phyloP scores from a whole-genome alignment of 2,888 invertebrate genomes.

The Tetragonisca angustula region DNA sequence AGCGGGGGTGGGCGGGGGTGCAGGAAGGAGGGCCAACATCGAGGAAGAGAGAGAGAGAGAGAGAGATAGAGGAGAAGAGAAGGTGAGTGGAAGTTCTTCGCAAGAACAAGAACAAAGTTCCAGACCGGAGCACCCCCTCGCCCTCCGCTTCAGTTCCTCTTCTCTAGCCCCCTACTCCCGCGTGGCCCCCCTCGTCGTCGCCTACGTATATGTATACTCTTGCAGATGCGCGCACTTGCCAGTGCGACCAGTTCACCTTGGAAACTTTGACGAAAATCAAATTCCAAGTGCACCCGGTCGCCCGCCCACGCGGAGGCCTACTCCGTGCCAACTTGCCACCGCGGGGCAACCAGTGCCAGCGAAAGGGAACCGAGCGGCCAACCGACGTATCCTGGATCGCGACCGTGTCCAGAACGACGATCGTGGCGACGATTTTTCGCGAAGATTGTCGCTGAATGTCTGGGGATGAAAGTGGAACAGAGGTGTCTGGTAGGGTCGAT shows the following conservation, averaged over 20 bases:
- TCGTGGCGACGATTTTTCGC: not conserved
- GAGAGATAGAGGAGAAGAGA: slow-evolving; percentile 49
- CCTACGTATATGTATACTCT: slow-evolving; percentile 69
- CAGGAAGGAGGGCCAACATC: slow-evolving; percentile 37
- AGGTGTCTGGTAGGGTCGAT: not conserved
- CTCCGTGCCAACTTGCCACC: slow-evolving; percentile 23
- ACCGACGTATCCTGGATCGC: not conserved
- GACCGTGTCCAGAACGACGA: not conserved
- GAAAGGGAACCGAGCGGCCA: not conserved
- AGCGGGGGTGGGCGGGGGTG: slow-evolving; percentile 36
- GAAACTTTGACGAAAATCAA: slow-evolving; percentile 79
- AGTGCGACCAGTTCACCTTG: slow-evolving; percentile 78
- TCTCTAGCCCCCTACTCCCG: slow-evolving; percentile 43
- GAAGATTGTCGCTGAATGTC: too few species aligned
- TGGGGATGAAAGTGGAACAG: not conserved
- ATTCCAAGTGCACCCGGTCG: slow-evolving; percentile 70
- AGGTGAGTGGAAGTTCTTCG: slow-evolving; percentile 81
- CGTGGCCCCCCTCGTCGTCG: slow-evolving; percentile 68
- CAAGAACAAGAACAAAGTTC: slow-evolving; percentile 84
- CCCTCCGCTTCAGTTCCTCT: slow-evolving; percentile 49
- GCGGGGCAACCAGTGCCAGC: slow-evolving; percentile 8
- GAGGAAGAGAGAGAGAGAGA: not conserved
- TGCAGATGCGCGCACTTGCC: slow-evolving; percentile 78
- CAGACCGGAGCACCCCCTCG: slow-evolving; percentile 68
- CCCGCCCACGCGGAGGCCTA: slow-evolving; percentile 51